phyloP scores from a whole-genome alignment of 2,888 invertebrate genomes.

The Penaeus monodon region DNA sequence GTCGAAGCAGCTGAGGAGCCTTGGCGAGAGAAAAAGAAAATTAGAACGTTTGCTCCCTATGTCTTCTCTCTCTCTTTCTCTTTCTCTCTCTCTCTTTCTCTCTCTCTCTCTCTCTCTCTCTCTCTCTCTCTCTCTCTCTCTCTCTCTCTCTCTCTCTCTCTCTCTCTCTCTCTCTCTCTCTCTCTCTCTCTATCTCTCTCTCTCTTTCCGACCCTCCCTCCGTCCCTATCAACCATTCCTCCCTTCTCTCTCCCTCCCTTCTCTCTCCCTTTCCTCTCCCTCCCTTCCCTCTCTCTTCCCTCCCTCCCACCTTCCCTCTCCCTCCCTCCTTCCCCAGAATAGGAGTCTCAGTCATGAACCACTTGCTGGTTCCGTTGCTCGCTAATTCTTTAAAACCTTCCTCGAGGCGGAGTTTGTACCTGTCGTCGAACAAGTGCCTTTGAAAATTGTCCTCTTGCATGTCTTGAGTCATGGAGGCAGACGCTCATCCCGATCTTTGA shows the following conservation, averaged over 20 bases:
- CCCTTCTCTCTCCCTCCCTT: constrained; percentile 1
- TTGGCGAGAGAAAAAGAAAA: background rate
- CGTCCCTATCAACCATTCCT: background rate
- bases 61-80: background rate
- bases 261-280: background rate
- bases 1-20: background rate
- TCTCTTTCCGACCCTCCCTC: background rate
- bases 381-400: no score
- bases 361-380: no score
- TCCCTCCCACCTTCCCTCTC: background rate
- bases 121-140: constrained; percentile 7
- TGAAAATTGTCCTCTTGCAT: no score
- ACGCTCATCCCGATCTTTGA: no score
- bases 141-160: constrained; percentile 10
- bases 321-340: background rate
- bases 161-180: background rate
- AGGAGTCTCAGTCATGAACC: no score
- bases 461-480: no score
- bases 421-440: no score
- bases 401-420: no score
- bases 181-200: background rate
- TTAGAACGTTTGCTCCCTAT: background rate
- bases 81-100: no score
- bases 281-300: background rate
- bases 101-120: background rate